A percentile compares a stretch with the other conserved stretches of the same genome.
These are phyloP conservation scores for Dinothrombium tinctorium DNA, from an alignment of 1,140 invertebrate species.

Conservation along the genomic window DNA sequence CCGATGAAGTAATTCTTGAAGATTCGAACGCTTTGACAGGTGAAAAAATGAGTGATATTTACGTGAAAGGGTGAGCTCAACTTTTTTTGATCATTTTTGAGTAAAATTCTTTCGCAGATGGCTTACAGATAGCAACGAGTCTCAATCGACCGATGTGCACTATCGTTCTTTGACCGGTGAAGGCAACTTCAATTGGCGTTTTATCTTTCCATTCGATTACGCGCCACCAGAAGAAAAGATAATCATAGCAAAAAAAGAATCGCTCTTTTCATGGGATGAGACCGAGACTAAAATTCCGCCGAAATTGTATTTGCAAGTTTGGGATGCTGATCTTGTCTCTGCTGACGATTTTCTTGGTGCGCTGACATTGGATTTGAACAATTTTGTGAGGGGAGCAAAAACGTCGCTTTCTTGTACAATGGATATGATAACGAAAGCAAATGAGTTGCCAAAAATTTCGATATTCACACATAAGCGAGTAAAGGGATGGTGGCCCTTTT, in stretches of 20 bases:
- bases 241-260: constrained; percentile 60
- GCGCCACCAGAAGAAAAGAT: constrained; percentile 71
- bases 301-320: constrained; percentile 59
- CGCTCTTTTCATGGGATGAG: constrained; percentile 70
- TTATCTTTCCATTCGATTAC: constrained; percentile 72
- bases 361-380: constrained; percentile 48
- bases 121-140: constrained; percentile 64
- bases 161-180: constrained; percentile 60
- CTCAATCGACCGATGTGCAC: constrained; percentile 66
- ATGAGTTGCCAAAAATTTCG: too few species aligned
- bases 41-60: constrained; percentile 83
- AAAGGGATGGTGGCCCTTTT: constrained; percentile 82
- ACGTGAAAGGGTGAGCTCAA: constrained; percentile 73
- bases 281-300: constrained; percentile 70
- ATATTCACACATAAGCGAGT: constrained; percentile 75
- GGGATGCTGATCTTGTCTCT: constrained; percentile 72
- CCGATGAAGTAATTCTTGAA: constrained; percentile 67
- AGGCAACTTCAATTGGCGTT: constrained; percentile 81
- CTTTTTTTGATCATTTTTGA: too few species aligned
- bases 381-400: constrained; percentile 55
- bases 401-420: constrained; percentile 51
- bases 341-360: constrained; percentile 62
- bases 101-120: too few species aligned
- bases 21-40: constrained; percentile 77
- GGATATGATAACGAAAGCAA: constrained; percentile 28